Conservation (phyloP, 2,888 invertebrate species). For the Geotrupes spiniger region DNA sequence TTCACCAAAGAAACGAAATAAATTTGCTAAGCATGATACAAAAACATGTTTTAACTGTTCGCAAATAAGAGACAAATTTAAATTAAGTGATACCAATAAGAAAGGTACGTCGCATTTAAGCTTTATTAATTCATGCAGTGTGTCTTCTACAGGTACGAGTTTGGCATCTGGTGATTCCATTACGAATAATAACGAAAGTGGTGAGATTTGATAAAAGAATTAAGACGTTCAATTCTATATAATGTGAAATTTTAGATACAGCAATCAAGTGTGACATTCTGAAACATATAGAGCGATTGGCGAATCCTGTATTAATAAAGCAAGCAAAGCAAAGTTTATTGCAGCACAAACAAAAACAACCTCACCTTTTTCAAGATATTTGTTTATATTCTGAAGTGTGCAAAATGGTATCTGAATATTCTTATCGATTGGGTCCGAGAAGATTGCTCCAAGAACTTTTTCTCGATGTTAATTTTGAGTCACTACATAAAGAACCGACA, state of each 20-base stretch:
- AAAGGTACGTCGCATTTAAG: slow-evolving; percentile 9
- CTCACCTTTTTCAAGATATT: slow-evolving; percentile 74
- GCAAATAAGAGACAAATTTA: slow-evolving; percentile 19
- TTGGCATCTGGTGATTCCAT: background rate
- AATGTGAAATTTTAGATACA: slow-evolving; percentile 8
- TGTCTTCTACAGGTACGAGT: background rate
- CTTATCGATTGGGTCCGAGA: slow-evolving; percentile 78
- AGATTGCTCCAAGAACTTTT: slow-evolving; percentile 93
- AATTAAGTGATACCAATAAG: slow-evolving; percentile 10
- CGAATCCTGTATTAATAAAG: slow-evolving; percentile 76
- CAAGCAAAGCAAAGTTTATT: slow-evolving; percentile 80
- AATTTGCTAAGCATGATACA: slow-evolving; percentile 24
- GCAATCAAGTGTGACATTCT: slow-evolving; percentile 55
- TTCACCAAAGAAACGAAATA: slow-evolving; percentile 17
- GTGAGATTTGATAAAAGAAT: slow-evolving; percentile 8
- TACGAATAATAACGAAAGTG: slow-evolving; percentile 4
- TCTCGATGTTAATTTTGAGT: slow-evolving; percentile 75
- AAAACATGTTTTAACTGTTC: slow-evolving; percentile 29
- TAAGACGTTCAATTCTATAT: background rate
- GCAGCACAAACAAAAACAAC: slow-evolving; percentile 69
- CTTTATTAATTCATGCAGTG: background rate
- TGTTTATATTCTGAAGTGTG: slow-evolving; percentile 93
- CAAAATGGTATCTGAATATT: slow-evolving; percentile 71
- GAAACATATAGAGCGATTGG: slow-evolving; percentile 69
- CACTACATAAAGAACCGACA: slow-evolving; percentile 55